phyloP scores from a whole-genome alignment of 1,140 invertebrate genomes.

The Thrips palmi region DNA sequence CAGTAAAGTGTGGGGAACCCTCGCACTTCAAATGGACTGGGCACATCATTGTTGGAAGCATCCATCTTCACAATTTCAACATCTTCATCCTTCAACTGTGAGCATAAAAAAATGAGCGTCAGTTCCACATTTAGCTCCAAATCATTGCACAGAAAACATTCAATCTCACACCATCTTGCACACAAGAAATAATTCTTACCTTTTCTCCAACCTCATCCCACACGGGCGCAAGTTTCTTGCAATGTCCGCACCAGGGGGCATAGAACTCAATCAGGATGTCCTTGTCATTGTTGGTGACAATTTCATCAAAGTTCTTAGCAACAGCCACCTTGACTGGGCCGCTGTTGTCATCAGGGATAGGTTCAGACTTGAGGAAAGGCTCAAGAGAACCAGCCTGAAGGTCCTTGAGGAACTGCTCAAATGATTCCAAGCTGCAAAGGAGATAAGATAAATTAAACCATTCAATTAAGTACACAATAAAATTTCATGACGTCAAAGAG shows the following conservation, averaged over 20 bases:
- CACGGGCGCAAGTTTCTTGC: conserved; percentile 85
- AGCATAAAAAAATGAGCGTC: conserved; percentile 9
- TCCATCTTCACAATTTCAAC: conserved; percentile 95
- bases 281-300: conserved; percentile 78
- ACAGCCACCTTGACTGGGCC: conserved; percentile 82
- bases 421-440: conserved; percentile 53
- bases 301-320: conserved; percentile 90
- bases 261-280: conserved; percentile 97
- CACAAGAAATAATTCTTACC: conserved; percentile 25
- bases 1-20: conserved; percentile 98
- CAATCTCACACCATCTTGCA: not conserved
- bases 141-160: not conserved
- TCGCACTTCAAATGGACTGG: conserved; percentile 73
- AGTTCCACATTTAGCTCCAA: not conserved
- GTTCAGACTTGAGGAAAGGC: conserved; percentile 89
- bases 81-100: conserved; percentile 63
- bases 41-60: conserved; percentile 96
- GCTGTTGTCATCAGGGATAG: conserved; percentile 71
- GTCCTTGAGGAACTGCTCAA: conserved; percentile 78
- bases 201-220: conserved; percentile 90
- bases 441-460: conserved; percentile 9
- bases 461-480: not conserved
- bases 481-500: conserved; percentile 1
- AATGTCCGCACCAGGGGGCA: conserved; percentile 98
- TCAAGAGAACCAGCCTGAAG: conserved; percentile 67